phyloP scores from a whole-genome alignment of 2,113 vertebrate genomes.

The Rhineura floridana region DNA sequence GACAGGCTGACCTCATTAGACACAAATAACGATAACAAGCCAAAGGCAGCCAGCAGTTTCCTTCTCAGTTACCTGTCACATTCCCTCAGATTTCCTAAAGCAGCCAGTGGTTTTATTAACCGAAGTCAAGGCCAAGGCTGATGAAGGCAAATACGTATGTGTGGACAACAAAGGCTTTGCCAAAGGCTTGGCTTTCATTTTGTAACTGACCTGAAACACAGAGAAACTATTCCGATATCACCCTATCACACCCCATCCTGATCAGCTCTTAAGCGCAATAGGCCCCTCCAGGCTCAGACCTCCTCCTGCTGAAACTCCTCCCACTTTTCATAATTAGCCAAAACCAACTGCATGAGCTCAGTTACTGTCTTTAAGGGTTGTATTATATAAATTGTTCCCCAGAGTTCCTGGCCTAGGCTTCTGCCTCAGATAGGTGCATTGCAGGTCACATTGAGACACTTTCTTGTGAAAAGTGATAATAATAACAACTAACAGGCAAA shows the following conservation, averaged over 20 bases:
- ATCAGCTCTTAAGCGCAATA: fast-evolving
- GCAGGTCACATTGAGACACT: too few relatives aligned
- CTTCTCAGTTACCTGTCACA: conserved; percentile 62
- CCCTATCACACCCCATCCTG: background rate
- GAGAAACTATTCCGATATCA: background rate
- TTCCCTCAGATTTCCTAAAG: conserved; percentile 29
- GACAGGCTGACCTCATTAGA: conserved; percentile 64
- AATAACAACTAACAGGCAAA: background rate
- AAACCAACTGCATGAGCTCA: background rate
- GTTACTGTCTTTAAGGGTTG: fast-evolving
- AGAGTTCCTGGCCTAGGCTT: fast-evolving
- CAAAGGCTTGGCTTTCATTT: background rate
- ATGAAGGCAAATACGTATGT: fast-evolving
- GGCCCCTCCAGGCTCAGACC: fast-evolving
- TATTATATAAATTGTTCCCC: background rate
- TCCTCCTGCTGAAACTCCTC: background rate
- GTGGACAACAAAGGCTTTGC: background rate
- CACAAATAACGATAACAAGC: conserved; percentile 25
- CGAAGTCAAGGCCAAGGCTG: fast-evolving
- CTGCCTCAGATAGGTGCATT: background rate
- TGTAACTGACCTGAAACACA: fast-evolving
- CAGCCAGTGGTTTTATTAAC: conserved; percentile 4
- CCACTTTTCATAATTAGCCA: fast-evolving
- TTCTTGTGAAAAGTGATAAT: too few relatives aligned
- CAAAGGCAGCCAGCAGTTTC: conserved; percentile 45